phyloP scores from a whole-genome alignment of 2,113 vertebrate species.

The Eonycteris spelaea region DNA sequence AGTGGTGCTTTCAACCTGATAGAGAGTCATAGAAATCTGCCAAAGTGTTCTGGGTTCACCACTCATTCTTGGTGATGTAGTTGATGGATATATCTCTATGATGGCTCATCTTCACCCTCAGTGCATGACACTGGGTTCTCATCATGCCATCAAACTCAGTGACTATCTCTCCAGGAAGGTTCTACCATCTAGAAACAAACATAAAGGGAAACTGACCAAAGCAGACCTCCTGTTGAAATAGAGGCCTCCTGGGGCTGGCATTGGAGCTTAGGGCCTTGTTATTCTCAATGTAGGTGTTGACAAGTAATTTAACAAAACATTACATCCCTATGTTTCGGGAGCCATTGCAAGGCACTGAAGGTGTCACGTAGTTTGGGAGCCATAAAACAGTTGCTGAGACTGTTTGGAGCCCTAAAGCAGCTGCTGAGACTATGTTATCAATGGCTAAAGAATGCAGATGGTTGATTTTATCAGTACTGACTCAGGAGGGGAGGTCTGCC shows the following conservation, averaged over 20 bases:
- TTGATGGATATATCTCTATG: not conserved
- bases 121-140: not conserved
- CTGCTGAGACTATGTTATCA: no score
- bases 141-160: not conserved
- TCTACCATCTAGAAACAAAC: not conserved
- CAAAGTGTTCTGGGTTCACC: not conserved
- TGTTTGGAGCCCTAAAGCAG: no score
- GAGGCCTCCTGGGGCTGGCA: not conserved
- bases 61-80: not conserved
- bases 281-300: not conserved
- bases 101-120: not conserved
- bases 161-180: not conserved
- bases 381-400: no score
- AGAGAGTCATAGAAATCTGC: not conserved
- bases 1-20: not conserved
- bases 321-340: no score
- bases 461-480: no score
- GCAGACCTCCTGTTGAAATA: not conserved
- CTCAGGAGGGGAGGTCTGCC: no score
- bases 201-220: not conserved
- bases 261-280: not conserved
- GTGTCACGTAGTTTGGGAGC: no score
- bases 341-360: no score
- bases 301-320: no score
- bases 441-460: no score